A percentile compares a stretch with the other conserved stretches of the same genome.
Evolutionary conservation across 2,113 vertebrate genomes (phyloP).

Genomic region (Mesembrinibis cayennensis): DNA sequence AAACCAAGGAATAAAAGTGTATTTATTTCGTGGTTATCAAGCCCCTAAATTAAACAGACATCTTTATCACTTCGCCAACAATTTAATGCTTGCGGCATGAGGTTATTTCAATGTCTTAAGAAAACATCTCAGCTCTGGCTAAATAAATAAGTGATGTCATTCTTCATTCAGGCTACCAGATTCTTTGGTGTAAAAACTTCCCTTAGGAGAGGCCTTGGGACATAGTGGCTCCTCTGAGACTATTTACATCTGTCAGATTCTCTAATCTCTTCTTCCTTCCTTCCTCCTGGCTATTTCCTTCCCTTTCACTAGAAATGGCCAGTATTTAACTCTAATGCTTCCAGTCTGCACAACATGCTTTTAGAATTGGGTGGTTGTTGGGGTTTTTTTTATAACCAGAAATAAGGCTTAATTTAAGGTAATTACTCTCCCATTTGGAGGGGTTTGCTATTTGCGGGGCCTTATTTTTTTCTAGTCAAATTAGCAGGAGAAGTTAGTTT

Average conservation of each 20-base stretch:
- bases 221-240: conserved; percentile 75
- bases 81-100: conserved; percentile 57
- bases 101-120: conserved; percentile 73
- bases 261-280: conserved; percentile 73
- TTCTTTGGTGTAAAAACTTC: conserved; percentile 64
- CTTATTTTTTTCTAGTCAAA: conserved; percentile 55
- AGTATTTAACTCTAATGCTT: conserved; percentile 41
- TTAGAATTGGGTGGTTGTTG: conserved; percentile 28
- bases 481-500: conserved; percentile 59
- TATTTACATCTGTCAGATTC: conserved; percentile 76
- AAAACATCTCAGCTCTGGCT: conserved; percentile 69
- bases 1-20: neutral
- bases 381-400: conserved; percentile 62
- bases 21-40: conserved; percentile 57
- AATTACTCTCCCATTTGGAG: conserved; percentile 69
- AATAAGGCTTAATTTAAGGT: conserved; percentile 77
- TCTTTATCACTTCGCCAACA: conserved; percentile 62
- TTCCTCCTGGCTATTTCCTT: conserved; percentile 71
- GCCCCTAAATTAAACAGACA: conserved; percentile 55
- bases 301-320: conserved; percentile 39
- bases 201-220: conserved; percentile 67
- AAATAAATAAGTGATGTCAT: conserved; percentile 78
- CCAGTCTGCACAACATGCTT: conserved; percentile 32
- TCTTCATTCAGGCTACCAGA: conserved; percentile 71
- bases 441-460: conserved; percentile 71